These are phyloP conservation scores for Lithophane ornitopus DNA, from an alignment of 2,888 invertebrate genomes.

Conservation along the genomic window DNA sequence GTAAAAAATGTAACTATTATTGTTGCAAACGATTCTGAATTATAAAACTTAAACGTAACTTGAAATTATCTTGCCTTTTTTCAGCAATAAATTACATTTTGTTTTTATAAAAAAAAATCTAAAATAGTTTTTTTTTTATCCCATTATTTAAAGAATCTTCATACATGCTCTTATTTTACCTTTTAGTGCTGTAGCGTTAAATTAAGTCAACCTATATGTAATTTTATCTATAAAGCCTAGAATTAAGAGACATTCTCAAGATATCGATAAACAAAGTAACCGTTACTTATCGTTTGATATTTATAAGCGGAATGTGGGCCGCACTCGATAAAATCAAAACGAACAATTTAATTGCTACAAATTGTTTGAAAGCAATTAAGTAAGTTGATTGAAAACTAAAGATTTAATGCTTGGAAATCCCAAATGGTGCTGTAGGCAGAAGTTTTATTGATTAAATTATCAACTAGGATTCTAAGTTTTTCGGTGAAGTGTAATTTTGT, in stretches of 20 bases:
- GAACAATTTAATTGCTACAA: conserved; percentile 20
- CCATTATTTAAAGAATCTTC: not conserved
- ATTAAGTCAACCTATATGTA: not conserved
- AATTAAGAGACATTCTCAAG: not conserved
- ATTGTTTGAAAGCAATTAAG: conserved; percentile 29
- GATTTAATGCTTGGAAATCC: conserved; percentile 20
- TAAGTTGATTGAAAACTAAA: conserved; percentile 9
- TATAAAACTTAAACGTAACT: not conserved
- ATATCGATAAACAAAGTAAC: conserved; percentile 4
- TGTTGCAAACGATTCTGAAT: not conserved
- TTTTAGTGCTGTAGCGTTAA: not conserved
- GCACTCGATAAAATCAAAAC: not conserved
- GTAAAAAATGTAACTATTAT: not conserved
- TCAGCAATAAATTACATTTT: not conserved
- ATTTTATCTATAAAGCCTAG: not conserved
- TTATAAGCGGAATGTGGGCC: not conserved
- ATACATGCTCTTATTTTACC: not conserved
- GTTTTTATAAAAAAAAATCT: not conserved
- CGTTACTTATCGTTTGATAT: not conserved
- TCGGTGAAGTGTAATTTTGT: not conserved
- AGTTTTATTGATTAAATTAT: not conserved
- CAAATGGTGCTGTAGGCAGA: not conserved
- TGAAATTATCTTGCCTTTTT: not conserved
- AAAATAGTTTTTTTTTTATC: too few relatives aligned
- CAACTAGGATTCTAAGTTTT: not conserved